phyloP scores from a whole-genome alignment of 2,797 vertebrate genomes.

The Galago senegalensis region DNA sequence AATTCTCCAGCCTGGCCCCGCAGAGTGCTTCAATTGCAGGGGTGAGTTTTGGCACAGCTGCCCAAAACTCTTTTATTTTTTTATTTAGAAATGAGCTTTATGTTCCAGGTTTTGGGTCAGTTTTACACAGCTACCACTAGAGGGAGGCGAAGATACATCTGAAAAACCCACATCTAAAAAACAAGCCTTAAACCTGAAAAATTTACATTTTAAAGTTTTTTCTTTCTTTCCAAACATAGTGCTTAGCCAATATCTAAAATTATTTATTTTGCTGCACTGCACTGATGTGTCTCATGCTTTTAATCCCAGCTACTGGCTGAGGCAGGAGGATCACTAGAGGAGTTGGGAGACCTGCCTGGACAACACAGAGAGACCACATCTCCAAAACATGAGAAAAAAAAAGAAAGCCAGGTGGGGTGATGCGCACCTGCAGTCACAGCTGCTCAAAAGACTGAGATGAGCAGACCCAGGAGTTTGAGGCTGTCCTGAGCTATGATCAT shows the following conservation, averaged over 20 bases:
- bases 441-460: background rate
- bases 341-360: background rate
- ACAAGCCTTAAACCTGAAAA: background rate
- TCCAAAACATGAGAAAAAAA: too few relatives aligned
- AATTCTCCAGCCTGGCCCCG: too few relatives aligned
- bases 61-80: background rate
- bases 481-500: background rate
- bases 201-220: background rate
- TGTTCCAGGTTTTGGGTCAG: background rate
- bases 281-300: background rate
- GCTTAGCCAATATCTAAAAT: background rate
- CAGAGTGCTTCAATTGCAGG: too few relatives aligned
- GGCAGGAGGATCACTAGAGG: background rate
- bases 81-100: slow-evolving; percentile 21
- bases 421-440: background rate
- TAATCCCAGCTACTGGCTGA: background rate
- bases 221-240: background rate
- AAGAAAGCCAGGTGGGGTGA: background rate
- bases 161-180: slow-evolving; percentile 35
- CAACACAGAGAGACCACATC: background rate
- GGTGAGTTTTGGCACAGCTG: too few relatives aligned
- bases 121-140: slow-evolving; percentile 78
- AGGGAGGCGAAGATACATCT: slow-evolving; percentile 78
- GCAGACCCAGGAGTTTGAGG: background rate
- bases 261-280: background rate